Conservation (phyloP, 2,113 vertebrate genomes). For the Tinamus guttatus region DNA sequence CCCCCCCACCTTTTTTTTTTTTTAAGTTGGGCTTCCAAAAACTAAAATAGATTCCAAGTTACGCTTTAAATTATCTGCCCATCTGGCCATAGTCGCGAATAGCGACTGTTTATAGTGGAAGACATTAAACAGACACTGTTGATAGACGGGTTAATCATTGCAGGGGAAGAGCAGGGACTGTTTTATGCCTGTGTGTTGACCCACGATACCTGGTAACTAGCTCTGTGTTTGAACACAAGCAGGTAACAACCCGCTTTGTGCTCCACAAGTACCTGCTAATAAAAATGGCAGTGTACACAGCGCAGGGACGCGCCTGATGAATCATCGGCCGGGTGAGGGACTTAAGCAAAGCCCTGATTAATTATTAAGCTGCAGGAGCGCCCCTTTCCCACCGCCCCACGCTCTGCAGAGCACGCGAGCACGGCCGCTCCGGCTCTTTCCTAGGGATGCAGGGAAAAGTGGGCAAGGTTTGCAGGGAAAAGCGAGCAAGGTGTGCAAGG, state of each 20-base stretch:
- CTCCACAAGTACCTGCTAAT: neutral
- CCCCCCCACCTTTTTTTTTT: neutral
- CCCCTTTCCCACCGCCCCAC: fast-evolving
- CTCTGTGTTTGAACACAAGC: neutral
- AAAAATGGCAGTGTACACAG: neutral
- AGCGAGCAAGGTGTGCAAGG: too few species aligned
- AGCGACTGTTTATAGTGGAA: neutral
- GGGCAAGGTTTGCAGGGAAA: too few species aligned
- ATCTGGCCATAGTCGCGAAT: neutral
- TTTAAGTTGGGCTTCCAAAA: neutral
- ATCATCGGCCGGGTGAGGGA: neutral
- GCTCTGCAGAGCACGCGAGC: neutral
- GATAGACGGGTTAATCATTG: constrained; percentile 47
- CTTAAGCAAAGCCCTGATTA: neutral
- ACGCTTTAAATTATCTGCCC: neutral
- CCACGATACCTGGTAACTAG: neutral
- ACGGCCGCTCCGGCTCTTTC: too few species aligned
- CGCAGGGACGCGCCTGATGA: neutral
- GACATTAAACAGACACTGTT: neutral
- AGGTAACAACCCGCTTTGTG: neutral
- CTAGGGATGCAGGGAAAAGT: too few species aligned
- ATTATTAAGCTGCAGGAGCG: neutral
- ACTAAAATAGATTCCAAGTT: neutral
- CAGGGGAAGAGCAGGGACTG: neutral
- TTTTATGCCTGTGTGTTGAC: neutral